Percentiles rank a stretch among this genome's conserved stretches.
Conservation (phyloP, 2,797 vertebrate species). For the Acipenser ruthenus region DNA sequence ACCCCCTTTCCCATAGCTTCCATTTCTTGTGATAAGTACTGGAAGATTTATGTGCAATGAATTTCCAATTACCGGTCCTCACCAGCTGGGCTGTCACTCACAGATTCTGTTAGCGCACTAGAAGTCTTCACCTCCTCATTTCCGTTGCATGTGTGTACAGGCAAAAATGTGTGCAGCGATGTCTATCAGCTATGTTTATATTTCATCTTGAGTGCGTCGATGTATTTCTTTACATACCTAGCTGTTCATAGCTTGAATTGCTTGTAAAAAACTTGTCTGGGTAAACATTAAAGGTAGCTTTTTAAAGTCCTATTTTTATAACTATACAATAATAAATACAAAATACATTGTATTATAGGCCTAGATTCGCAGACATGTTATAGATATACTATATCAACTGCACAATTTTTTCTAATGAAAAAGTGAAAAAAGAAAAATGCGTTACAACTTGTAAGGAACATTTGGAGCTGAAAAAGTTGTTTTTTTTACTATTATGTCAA, state of each 20-base stretch:
- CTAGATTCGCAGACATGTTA: no score
- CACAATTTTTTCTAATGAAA: no score
- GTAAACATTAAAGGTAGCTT: background rate
- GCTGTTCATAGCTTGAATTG: background rate
- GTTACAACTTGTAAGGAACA: no score
- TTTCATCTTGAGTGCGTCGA: background rate
- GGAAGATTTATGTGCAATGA: slow-evolving; percentile 63
- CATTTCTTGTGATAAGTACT: slow-evolving; percentile 43
- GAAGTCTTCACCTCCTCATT: slow-evolving; percentile 39
- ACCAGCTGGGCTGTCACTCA: slow-evolving; percentile 64
- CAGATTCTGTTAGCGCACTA: slow-evolving; percentile 29
- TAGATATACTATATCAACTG: no score
- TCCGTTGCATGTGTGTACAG: slow-evolving; percentile 20
- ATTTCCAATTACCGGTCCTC: slow-evolving; percentile 61
- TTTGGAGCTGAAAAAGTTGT: no score
- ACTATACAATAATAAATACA: no score
- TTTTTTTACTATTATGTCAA: no score
- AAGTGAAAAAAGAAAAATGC: no score
- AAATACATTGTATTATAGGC: no score
- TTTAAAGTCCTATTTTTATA: background rate
- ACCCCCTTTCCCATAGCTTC: slow-evolving; percentile 26
- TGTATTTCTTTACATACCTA: slow-evolving; percentile 2
- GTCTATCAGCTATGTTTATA: slow-evolving; percentile 23
- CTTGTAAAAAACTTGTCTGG: background rate
- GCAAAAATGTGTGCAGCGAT: slow-evolving; percentile 24